phyloP scores from a whole-genome alignment of 2,113 vertebrate genomes.

The Rhegmatorhina hoffmannsi region DNA sequence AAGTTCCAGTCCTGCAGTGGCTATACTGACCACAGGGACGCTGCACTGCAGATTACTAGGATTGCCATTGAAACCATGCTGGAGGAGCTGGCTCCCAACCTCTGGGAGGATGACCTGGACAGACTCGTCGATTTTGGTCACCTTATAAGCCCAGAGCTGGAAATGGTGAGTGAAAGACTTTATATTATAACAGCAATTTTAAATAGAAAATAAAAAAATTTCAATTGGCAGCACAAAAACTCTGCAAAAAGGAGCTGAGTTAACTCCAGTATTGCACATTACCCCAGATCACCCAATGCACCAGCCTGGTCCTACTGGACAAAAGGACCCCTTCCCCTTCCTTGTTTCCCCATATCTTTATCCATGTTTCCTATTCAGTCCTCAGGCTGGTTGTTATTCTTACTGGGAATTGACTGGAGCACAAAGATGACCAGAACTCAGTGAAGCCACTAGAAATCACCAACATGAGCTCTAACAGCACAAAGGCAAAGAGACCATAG shows the following conservation, averaged over 20 bases:
- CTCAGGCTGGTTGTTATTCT: background rate
- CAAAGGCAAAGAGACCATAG: background rate
- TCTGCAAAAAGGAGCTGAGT: background rate
- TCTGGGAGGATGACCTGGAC: conserved; percentile 86
- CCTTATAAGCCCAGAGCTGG: conserved; percentile 82
- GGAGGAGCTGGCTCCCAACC: conserved; percentile 85
- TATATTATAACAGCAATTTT: background rate
- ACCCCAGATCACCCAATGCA: background rate
- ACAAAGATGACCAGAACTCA: background rate
- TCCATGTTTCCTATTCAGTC: rapidly evolving
- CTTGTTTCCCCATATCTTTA: rapidly evolving
- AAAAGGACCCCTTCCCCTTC: background rate
- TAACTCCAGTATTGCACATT: background rate
- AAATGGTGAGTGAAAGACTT: conserved; percentile 75
- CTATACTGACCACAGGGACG: background rate
- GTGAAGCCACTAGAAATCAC: background rate
- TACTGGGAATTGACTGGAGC: background rate
- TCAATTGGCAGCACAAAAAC: background rate
- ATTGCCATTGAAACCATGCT: conserved; percentile 84
- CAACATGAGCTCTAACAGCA: background rate
- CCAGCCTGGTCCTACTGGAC: background rate
- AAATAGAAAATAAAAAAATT: background rate
- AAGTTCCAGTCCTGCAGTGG: conserved; percentile 74
- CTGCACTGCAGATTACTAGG: conserved; percentile 67
- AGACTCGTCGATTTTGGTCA: conserved; percentile 86